Conservation (phyloP, 2,113 vertebrate genomes). For the Sigmodon hispidus region DNA sequence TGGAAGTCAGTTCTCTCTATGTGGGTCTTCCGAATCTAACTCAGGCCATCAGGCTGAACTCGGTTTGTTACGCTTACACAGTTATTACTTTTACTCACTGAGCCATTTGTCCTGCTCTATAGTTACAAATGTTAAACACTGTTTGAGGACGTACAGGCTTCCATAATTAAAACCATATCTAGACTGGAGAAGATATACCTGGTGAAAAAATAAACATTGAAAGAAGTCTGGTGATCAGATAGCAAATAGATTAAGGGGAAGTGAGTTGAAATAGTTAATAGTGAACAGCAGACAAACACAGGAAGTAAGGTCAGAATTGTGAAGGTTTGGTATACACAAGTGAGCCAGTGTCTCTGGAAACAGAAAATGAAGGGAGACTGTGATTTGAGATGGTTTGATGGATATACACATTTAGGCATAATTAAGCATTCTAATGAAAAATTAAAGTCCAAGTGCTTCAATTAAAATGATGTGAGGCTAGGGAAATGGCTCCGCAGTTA, state of each 20-base stretch:
- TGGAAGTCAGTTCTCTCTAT: neutral
- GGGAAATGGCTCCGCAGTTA: neutral
- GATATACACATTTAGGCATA: neutral
- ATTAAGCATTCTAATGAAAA: constrained; percentile 22
- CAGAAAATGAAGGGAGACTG: neutral
- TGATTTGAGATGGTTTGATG: neutral
- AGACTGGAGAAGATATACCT: neutral
- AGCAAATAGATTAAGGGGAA: neutral
- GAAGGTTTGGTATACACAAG: neutral
- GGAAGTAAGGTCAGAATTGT: neutral
- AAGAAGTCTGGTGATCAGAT: neutral
- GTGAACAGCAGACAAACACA: neutral
- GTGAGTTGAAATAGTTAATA: neutral
- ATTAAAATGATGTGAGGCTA: neutral
- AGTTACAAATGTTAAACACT: neutral
- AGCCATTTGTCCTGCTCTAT: neutral
- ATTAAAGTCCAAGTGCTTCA: constrained; percentile 11
- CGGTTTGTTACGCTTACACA: neutral
- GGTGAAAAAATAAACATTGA: neutral
- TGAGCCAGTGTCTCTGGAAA: neutral
- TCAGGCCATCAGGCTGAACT: neutral
- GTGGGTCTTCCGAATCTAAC: neutral
- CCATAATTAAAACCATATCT: neutral
- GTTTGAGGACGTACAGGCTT: constrained; percentile 34
- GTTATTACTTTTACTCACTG: neutral